Base-by-base conservation (phyloP, 2,888 invertebrate species). In the Sepiola atlantica region DNA sequence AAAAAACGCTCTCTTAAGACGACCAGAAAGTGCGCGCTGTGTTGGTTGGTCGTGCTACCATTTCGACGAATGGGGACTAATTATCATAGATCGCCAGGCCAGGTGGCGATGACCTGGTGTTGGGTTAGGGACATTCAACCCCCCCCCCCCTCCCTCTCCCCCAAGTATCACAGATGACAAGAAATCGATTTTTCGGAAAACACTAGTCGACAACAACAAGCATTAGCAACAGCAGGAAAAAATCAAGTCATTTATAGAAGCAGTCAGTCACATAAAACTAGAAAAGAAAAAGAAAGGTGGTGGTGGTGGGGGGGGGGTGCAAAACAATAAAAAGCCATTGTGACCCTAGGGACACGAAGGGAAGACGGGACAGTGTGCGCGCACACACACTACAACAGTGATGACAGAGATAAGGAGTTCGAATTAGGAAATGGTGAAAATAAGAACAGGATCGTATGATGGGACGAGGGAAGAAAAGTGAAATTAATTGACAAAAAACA, bases 51-150 rank as follows among this genome's bases (percentile, higher is more conserved):
- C 4, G 77, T 77, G 32, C 77, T 77, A 77, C 77, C 77, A 32
- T n/a, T 77, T 77, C n/a, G 14, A 45, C 45, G 90, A 90, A 55
- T 92, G 35, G 55, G 54, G 92, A 45, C 92, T 92, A 92, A 92
- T 92, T 92, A 92, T 55, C 92, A 92, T 92, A 92, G 92, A 92
- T 55, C 55, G 8, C 4, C 45, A 54, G 92, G 92, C 55, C 92
- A 92, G 55, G 54, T 92, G 92, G 92, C 45, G 92, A 55, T n/a
- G 92, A 92, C 77, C 77, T 77, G 77, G 77, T 4, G 77, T 16
- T n/a, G n/a, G 77, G n/a, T 45, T 45, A 32, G 77, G n/a, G 77
- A 77, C 77, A 77, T n/a, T 77, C 77, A 77, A n/a, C 32, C n/a
- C 16, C 77, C 32, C n/a, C 14, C n/a, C 77, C 77, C 77, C 32